Evolutionary conservation across 1,140 invertebrate genomes (phyloP).

Genomic region (Drosophila tristis): DNA sequence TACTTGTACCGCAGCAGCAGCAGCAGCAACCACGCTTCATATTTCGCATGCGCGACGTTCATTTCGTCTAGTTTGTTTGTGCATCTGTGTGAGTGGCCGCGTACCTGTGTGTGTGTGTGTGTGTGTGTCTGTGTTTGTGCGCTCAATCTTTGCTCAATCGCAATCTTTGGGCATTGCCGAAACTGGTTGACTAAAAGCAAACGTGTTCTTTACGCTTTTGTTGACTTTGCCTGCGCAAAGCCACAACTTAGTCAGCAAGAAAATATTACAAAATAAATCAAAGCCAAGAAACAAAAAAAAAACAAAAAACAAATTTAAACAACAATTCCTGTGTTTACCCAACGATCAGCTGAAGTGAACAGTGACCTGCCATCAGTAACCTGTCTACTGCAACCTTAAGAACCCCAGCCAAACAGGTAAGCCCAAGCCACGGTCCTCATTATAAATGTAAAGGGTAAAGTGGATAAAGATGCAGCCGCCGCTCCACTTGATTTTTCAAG

Average conservation of each 20-base stretch:
- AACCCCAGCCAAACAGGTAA: constrained; percentile 30
- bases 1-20: constrained; percentile 16
- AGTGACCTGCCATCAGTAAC: constrained; percentile 14
- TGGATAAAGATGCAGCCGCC: constrained; percentile 29
- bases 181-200: constrained; percentile 80
- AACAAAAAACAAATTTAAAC: constrained; percentile 38
- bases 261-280: constrained; percentile 29
- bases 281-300: constrained; percentile 13
- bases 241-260: constrained; percentile 61
- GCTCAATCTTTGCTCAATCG: constrained; percentile 80
- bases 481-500: constrained; percentile 47
- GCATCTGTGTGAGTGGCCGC: constrained; percentile 13
- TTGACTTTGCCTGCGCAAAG: constrained; percentile 76
- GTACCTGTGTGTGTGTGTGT: constrained; percentile 7
- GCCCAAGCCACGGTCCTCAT: constrained; percentile 23
- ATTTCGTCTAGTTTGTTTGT: constrained; percentile 44
- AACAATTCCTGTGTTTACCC: constrained; percentile 47
- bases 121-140: constrained; percentile 34
- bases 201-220: constrained; percentile 75
- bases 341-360: constrained; percentile 31
- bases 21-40: constrained; percentile 30
- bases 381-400: constrained; percentile 10
- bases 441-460: constrained; percentile 45
- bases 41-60: constrained; percentile 53
- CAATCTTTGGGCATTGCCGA: constrained; percentile 78